Conservation (phyloP, 2,113 vertebrate species). For the Butorides virescens region DNA sequence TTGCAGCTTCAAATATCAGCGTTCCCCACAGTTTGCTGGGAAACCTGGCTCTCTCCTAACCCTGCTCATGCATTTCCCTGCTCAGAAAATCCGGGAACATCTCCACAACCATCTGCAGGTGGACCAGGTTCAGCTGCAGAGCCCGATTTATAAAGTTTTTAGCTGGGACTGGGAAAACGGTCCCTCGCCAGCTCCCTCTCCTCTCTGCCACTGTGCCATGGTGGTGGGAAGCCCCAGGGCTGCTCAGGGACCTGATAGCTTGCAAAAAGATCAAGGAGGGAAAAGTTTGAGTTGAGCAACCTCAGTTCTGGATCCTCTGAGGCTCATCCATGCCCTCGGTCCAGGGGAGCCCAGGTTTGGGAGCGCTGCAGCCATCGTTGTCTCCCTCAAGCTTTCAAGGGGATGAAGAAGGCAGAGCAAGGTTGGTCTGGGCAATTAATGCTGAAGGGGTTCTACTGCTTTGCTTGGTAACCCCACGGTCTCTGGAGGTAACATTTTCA, state of each 20-base stretch:
- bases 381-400: not conserved
- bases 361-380: accelerated
- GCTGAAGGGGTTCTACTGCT: not conserved
- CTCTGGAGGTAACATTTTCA: not conserved
- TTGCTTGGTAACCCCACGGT: not conserved
- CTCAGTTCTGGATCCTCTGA: not conserved
- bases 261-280: not conserved
- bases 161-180: too few species aligned
- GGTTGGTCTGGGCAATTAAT: not conserved
- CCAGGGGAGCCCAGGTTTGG: not conserved
- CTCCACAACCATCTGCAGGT: not conserved
- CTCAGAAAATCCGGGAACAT: not conserved
- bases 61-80: not conserved
- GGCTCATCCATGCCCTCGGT: not conserved
- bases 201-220: accelerated
- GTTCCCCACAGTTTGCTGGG: not conserved
- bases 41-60: not conserved
- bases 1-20: not conserved
- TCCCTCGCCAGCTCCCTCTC: not conserved
- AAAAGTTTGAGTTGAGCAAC: not conserved
- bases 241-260: not conserved
- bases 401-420: not conserved
- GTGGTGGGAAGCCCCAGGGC: not conserved
- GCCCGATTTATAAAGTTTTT: not conserved
- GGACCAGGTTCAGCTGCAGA: not conserved